These are phyloP conservation scores for Atethmia centrago DNA, from an alignment of 2,888 invertebrate species.

Conservation along the genomic window DNA sequence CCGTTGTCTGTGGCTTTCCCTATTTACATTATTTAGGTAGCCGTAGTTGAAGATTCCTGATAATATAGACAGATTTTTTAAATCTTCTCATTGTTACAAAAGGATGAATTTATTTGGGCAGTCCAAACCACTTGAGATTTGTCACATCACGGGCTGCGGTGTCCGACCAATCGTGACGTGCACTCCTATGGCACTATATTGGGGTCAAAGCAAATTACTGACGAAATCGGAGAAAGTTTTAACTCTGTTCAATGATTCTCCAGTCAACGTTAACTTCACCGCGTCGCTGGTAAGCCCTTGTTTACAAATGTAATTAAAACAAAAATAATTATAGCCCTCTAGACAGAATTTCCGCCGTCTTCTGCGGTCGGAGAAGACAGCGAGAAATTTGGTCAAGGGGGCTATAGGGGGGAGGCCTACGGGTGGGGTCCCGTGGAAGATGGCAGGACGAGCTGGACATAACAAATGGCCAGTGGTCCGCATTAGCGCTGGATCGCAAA, in stretches of 20 bases:
- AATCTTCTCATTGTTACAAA: conserved; percentile 32
- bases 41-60: neutral
- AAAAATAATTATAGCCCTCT: neutral
- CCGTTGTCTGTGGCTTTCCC: no score
- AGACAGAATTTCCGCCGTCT: neutral
- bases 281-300: conserved; percentile 84
- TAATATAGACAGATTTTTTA: neutral
- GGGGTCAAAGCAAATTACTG: conserved; percentile 91
- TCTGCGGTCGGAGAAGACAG: no score
- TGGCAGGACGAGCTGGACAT: no score
- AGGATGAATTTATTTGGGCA: conserved; percentile 85
- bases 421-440: no score
- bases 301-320: no score
- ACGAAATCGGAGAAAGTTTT: conserved; percentile 86
- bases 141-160: conserved; percentile 89
- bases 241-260: conserved; percentile 92
- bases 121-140: conserved; percentile 82
- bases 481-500: no score
- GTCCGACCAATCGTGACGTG: conserved; percentile 93
- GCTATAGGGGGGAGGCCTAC: no score
- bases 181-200: conserved; percentile 91
- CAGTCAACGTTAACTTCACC: conserved; percentile 91
- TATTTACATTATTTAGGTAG: neutral
- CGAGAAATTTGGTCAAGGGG: no score
- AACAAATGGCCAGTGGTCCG: no score